Evolutionary conservation across 1,140 invertebrate genomes (phyloP), one percentile per base, ranked within the genome.

Genomic region (Heliconius hewitsoni): DNA sequence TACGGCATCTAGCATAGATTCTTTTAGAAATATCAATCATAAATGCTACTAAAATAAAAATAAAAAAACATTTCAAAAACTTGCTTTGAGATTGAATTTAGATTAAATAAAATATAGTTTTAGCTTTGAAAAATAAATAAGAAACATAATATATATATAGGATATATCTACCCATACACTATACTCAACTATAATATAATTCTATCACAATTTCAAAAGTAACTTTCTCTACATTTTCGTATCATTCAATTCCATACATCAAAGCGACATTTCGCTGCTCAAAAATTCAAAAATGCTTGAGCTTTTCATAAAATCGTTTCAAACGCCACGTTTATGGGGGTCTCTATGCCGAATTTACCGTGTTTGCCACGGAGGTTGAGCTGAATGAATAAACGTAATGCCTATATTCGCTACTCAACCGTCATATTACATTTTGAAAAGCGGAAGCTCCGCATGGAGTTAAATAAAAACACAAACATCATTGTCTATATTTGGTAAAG

Each of bases 401-500:
- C 72, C 81, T 71, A 70, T 77, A 74, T 79, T 52, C 27, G 46
- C 72, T 4, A 74, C 74, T 77, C 82, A 83, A 75, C 75, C 82
- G 30, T 79, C 77, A 83, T 81, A 83, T 83, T 81, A 84, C 80
- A 83, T 74, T 85, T 84, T 81, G 81, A 74, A 78, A 74, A 57
- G 74, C 81, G 78, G 82, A 85, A 66, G 23, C 30, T 1, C 3
- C 83, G 80, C 71, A 78, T 73, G 80, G 78, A 80, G 75, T 55
- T 71, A 60, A 83, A 81, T 85, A 85, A 84, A 81, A 86, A 84
- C 77, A 82, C 84, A 84, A 84, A 83, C 78, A 86, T 85, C 82
- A 86, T 87, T 89, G 85, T 87, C 83, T 84, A 74, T 81, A 77
- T 82, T 88, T 81, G 80, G 84, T 87, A 91, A 89, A 89, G 87